Evolutionary conservation across 92 coral and sea anemone species (phyloP), one percentile per base, ranked within the genome.

Genomic region (Phenganax stokvisi): DNA sequence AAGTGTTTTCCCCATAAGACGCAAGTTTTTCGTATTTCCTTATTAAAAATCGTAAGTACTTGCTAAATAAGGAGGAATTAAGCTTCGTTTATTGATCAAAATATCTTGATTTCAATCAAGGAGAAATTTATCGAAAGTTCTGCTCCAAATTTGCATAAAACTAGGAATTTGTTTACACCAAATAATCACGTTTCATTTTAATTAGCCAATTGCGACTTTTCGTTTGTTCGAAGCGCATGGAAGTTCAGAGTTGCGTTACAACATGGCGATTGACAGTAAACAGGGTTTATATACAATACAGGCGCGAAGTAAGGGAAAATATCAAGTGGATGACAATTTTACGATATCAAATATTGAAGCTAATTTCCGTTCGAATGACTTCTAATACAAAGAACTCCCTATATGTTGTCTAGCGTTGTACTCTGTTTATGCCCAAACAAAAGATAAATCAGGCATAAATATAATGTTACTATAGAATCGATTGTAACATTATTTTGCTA

Each of bases 181-280:
- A 66, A 66, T 47, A 66, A 66, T 66, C 72, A 66, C 51, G 72
- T 37, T 66, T 66, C 29, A 66, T 66, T 66, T 10, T 66, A 66
- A 66, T 66, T 13, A 66, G 72, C 47, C 72, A 66, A 20, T 66
- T 66, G 28, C 47, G 0, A 51, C 51, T 66, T 66, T 66, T 12
- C 47, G 51, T 51, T 20, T 9, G 6, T 66, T 66, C 15, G 6
- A 30, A 66, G 25, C 31, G 72, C 72, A 66, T 1, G 6, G 25
- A 66, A 66, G 4, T 37, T 27, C 72, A 6, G 51, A 10, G 51
- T 27, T 20, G 67, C 6, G 67, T 17, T 17, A 17, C 27, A 61
- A 61, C 25, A 61, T 37, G 47, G 47, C 47, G 47, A 13, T 61
- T 6, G 15, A 13, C 67, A 15, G 28, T 17, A 61, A 25, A 17